These are phyloP conservation scores for Troides aeacus DNA, from an alignment of 2,888 invertebrate species.

Conservation along the genomic window DNA sequence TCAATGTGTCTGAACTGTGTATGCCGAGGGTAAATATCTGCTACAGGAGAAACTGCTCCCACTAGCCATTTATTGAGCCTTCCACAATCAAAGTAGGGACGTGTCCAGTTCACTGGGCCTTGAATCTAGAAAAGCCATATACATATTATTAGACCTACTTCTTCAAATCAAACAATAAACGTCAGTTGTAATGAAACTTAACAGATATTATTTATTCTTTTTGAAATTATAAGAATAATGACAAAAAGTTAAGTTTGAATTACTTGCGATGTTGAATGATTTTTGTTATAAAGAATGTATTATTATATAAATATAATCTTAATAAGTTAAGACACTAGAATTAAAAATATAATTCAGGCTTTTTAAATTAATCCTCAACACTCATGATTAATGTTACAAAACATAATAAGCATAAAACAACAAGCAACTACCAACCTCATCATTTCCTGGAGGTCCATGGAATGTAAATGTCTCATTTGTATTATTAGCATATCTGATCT, in stretches of 20 bases:
- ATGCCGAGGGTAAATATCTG: constrained; percentile 96
- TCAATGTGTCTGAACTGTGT: constrained; percentile 96
- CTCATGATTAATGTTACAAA: no score
- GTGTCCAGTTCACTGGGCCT: constrained; percentile 96
- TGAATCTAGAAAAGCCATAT: constrained; percentile 63
- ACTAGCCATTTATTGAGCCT: constrained; percentile 97
- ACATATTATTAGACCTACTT: neutral
- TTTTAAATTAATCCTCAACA: no score
- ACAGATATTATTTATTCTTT: no score
- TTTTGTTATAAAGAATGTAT: neutral
- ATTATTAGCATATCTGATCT: constrained; percentile 95
- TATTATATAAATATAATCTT: no score
- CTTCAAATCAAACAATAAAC: no score
- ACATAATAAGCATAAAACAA: no score
- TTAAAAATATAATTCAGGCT: no score
- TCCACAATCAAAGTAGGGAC: constrained; percentile 98
- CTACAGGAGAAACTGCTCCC: constrained; percentile 95
- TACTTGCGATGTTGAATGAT: no score
- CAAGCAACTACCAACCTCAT: constrained; percentile 80
- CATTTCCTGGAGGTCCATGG: constrained; percentile 94
- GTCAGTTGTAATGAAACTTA: no score
- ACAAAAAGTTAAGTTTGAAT: no score
- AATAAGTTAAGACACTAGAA: no score
- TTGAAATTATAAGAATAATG: no score
- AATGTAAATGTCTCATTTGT: constrained; percentile 98